Conservation (phyloP, 2,113 vertebrate genomes). For the Paramormyrops kingsleyae region DNA sequence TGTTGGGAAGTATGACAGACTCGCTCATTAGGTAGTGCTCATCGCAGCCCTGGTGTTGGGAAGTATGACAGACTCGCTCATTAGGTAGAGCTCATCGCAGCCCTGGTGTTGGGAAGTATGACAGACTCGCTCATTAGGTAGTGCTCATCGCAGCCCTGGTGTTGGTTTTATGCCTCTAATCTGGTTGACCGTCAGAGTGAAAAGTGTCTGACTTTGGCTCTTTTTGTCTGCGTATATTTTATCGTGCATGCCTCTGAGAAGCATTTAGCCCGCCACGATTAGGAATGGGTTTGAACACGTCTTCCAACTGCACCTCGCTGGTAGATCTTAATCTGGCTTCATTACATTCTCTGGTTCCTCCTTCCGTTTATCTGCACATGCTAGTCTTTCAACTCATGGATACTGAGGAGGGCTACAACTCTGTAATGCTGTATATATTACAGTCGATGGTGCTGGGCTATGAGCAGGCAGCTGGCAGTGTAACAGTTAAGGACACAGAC, state of each 20-base stretch:
- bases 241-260: not conserved
- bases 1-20: no score
- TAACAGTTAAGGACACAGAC: not conserved
- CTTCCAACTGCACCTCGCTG: constrained; percentile 16
- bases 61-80: not conserved
- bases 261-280: not conserved
- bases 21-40: not conserved
- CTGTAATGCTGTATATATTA: not conserved
- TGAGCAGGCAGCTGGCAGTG: not conserved
- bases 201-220: no score
- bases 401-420: not conserved
- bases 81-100: not conserved
- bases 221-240: not conserved
- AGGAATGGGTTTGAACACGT: constrained; percentile 19
- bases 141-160: not conserved
- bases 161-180: not conserved
- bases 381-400: not conserved
- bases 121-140: not conserved
- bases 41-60: not conserved
- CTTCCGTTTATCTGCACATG: not conserved
- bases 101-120: not conserved
- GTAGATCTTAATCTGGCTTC: constrained; percentile 28
- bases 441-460: no score
- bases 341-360: constrained; percentile 23
- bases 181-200: not conserved